Evolutionary conservation across 2,113 vertebrate genomes (phyloP).

Genomic region (Xyrauchen texanus): DNA sequence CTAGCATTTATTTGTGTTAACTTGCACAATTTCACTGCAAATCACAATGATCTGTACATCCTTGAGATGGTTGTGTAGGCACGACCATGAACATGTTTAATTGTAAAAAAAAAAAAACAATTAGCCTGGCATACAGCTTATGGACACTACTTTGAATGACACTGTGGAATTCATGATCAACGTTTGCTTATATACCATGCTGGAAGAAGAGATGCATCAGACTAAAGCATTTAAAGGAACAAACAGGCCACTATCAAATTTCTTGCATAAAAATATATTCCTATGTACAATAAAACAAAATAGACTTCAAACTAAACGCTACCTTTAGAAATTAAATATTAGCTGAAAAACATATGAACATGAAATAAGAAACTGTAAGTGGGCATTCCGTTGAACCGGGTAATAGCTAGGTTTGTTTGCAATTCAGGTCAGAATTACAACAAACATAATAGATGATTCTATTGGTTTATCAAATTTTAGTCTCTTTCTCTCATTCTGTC

Average conservation of each 20-base stretch:
- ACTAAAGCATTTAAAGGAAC: conserved; percentile 32
- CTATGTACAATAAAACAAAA: conserved; percentile 54
- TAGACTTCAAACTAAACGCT: conserved; percentile 18
- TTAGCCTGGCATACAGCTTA: conserved; percentile 22
- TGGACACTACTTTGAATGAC: conserved; percentile 21
- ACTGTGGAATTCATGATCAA: conserved; percentile 21
- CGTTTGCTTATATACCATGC: conserved; percentile 16
- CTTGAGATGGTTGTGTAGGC: conserved; percentile 31
- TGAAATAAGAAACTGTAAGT: not conserved
- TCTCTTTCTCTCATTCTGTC: too few relatives aligned
- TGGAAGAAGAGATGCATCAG: conserved; percentile 38
- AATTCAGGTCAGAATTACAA: not conserved
- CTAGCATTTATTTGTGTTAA: conserved; percentile 11
- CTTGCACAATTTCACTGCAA: conserved; percentile 31
- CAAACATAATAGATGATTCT: not conserved
- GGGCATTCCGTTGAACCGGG: not conserved
- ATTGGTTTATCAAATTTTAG: not conserved
- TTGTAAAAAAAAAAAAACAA: conserved; percentile 7
- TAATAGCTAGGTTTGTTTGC: conserved; percentile 16
- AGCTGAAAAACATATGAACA: conserved; percentile 25
- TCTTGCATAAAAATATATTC: conserved; percentile 55
- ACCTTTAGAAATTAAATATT: conserved; percentile 42
- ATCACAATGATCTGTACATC: conserved; percentile 26
- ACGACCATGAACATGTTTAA: conserved; percentile 28
- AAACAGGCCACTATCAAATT: conserved; percentile 10